These are phyloP conservation scores for Pipistrellus pipistrellus DNA, from an alignment of 2,797 vertebrate species.

Conservation along the genomic window DNA sequence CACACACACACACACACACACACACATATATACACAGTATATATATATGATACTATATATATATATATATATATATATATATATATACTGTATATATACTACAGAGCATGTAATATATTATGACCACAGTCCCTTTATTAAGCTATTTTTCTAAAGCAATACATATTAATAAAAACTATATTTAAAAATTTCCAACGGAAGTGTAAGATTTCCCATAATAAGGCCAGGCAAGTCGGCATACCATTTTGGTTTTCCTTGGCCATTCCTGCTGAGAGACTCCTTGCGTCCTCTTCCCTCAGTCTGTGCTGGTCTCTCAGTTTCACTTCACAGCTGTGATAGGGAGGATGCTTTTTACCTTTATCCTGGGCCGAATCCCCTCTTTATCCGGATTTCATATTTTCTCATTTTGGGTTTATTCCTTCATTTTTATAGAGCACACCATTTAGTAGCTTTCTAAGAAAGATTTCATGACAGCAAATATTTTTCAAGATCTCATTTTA, in stretches of 20 bases:
- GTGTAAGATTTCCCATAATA: neutral
- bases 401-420: neutral
- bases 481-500: neutral
- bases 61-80: neutral
- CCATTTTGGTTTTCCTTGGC: neutral
- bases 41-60: no score
- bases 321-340: neutral
- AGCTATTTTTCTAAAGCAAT: constrained; percentile 17
- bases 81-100: neutral
- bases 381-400: neutral
- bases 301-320: neutral
- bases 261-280: neutral
- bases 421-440: neutral
- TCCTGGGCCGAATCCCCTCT: neutral
- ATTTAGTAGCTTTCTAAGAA: constrained; percentile 37
- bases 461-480: neutral
- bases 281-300: neutral
- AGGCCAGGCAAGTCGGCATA: neutral
- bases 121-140: neutral
- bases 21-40: no score
- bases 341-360: neutral
- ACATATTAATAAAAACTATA: neutral
- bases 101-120: neutral
- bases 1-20: no score
- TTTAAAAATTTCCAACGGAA: constrained; percentile 1